Evolutionary conservation across 2,113 vertebrate genomes (phyloP), one percentile per base, ranked within the genome.

Genomic region (Onychorhynchus coronatus): DNA sequence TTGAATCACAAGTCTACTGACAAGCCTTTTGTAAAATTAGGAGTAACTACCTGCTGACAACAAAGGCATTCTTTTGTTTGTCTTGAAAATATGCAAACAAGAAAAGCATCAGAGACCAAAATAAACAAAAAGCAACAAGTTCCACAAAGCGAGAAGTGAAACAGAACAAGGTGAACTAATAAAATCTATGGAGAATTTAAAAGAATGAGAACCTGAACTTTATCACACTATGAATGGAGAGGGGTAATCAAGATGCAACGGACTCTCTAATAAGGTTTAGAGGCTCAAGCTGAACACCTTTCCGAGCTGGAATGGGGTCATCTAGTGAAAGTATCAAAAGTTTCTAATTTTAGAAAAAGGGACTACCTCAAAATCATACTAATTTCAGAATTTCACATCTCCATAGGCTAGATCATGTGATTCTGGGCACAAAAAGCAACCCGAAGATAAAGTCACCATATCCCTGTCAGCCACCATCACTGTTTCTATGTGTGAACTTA

Each of bases 61-160:
- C 17, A 17, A 42, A 74, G 41, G 17, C 4, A 18, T 63, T 81
- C 14, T 59, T 92, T 71, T 41, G 66, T 71, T 67, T 46, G 33
- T 55, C 55, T 74, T 77, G 30, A n/a, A 78, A 82, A 77, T 27
- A 86, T 3, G 4, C 50, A 77, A 91, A 80, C 41, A 46, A 68
- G 8, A 76, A 53, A 92, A 81, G 35, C 41, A 55, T 18, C 35
- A 71, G 33, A 67, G 33, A 88, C 33, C 35, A 80, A 95, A 91
- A 94, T 31, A 91, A 91, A 87, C 31, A 88, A 41, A 91, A 89
- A 89, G 75, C 88, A 93, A 81, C 80, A 89, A 85, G 84, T 78
- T 85, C 52, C 33, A 80, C 47, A 14, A 74, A 86, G 41, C 2
- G 9, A 9, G 11, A 86, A 74, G 46, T n/a, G 61, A 59, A 91